Conservation (phyloP, 2,888 invertebrate species). For the Alviniconcha strummeri region DNA sequence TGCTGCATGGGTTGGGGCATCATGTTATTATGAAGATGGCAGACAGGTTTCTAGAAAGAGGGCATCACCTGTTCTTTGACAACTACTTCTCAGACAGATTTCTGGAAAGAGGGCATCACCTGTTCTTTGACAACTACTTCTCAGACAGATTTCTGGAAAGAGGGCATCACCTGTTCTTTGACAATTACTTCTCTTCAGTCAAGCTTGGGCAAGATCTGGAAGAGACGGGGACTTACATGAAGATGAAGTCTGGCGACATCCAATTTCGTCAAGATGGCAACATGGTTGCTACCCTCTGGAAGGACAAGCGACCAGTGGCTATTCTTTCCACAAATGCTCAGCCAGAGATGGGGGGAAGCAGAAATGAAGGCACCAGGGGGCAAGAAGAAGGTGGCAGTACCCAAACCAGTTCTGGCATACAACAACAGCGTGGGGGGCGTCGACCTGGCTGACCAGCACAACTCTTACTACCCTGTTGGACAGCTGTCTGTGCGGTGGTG, state of each 20-base stretch:
- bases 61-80: conserved; percentile 27
- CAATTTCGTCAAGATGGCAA: background rate
- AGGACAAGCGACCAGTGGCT: background rate
- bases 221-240: background rate
- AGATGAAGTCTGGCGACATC: background rate
- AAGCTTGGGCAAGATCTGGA: background rate
- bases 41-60: no score
- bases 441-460: background rate
- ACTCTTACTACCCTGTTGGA: background rate
- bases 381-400: background rate
- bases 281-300: background rate
- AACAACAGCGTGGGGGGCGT: background rate
- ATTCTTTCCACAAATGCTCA: background rate
- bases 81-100: conserved; percentile 23
- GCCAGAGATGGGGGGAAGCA: background rate
- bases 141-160: background rate
- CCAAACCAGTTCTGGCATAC: background rate
- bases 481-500: background rate
- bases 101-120: no score
- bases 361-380: background rate
- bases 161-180: background rate
- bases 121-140: conserved; percentile 26
- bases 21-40: conserved; percentile 16
- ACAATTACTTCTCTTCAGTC: background rate
- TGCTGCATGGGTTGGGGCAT: conserved; percentile 11